Conservation (phyloP, 2,797 vertebrate genomes). For the Trachurus trachurus region DNA sequence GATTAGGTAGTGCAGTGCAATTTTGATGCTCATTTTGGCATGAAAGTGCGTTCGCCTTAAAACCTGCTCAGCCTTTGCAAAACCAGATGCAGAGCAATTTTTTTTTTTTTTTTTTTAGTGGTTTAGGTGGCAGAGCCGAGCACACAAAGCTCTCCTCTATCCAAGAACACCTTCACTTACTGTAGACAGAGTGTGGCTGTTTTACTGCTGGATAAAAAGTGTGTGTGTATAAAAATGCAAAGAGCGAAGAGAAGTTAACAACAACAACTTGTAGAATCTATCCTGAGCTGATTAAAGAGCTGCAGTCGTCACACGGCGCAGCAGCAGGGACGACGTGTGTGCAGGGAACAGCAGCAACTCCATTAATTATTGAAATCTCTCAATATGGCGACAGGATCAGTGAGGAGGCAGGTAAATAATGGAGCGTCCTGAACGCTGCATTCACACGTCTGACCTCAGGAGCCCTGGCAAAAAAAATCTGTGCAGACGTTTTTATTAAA, state of each 20-base stretch:
- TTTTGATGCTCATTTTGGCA: neutral
- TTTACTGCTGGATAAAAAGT: too few relatives aligned
- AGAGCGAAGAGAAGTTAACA: neutral
- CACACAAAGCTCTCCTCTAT: neutral
- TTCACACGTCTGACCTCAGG: neutral
- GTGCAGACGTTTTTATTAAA: neutral
- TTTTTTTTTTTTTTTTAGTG: too few relatives aligned
- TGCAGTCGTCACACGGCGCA: neutral
- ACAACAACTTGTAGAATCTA: neutral
- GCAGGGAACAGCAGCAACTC: neutral
- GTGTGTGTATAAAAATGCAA: neutral
- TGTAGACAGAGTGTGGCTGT: neutral
- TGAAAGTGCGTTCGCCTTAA: neutral
- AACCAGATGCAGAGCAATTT: neutral
- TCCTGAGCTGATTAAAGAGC: neutral
- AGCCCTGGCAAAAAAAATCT: neutral
- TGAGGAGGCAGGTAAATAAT: neutral
- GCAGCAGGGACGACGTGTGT: neutral
- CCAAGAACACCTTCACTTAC: neutral
- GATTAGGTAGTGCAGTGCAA: neutral
- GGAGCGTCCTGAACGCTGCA: neutral
- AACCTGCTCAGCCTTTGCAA: neutral
- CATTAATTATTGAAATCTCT: conserved; percentile 1
- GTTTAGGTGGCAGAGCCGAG: neutral
- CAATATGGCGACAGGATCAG: neutral